Evolutionary conservation across 2,113 vertebrate species (phyloP).

Genomic region (Colossoma macropomum): DNA sequence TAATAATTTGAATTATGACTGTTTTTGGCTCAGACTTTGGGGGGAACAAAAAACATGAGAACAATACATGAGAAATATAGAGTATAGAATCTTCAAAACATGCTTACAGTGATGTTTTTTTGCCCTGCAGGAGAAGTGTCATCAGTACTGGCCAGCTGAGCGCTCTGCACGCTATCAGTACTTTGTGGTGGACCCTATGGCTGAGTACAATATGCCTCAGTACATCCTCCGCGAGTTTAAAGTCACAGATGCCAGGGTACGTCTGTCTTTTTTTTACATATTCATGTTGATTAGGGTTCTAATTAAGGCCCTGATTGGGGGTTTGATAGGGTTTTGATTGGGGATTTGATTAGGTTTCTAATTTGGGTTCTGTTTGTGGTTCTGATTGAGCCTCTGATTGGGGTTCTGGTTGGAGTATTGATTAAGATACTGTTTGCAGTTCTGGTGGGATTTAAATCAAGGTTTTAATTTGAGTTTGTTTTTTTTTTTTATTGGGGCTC

Average conservation of each 20-base stretch:
- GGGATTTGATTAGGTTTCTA: neutral
- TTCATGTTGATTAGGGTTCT: neutral
- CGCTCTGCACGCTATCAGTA: conserved; percentile 97
- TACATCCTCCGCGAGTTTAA: conserved; percentile 98
- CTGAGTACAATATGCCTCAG: conserved; percentile 99
- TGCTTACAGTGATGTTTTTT: neutral
- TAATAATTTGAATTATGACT: too few species aligned
- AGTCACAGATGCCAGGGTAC: conserved; percentile 93
- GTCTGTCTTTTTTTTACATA: neutral
- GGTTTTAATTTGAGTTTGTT: too few species aligned
- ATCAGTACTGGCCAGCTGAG: conserved; percentile 98
- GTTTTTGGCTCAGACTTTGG: too few species aligned
- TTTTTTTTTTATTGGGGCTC: too few species aligned
- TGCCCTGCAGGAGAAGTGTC: conserved; percentile 89
- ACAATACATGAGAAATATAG: too few species aligned
- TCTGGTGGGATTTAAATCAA: too few species aligned
- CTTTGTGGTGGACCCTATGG: conserved; percentile 98
- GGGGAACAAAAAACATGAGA: too few species aligned
- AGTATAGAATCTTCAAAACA: too few species aligned
- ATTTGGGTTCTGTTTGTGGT: neutral
- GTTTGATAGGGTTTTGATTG: neutral
- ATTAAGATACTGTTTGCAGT: neutral
- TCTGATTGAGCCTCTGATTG: neutral
- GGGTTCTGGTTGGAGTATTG: neutral
- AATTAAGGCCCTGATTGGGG: neutral